Evolutionary conservation across 2,797 vertebrate genomes (phyloP), one percentile per base, ranked within the genome.

Genomic region (Coregonus suidteri): DNA sequence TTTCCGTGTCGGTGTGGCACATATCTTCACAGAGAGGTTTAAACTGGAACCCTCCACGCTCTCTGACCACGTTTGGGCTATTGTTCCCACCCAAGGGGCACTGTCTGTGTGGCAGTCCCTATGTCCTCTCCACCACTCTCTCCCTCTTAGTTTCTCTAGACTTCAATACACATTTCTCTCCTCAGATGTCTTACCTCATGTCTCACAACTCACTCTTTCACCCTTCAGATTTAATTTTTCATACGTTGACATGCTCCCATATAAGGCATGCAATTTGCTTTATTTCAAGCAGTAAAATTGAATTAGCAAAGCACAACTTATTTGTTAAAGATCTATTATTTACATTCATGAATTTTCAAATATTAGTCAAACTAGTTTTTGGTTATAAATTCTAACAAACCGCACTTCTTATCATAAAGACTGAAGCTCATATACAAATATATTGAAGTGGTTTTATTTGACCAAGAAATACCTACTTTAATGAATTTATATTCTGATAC

Each of bases 71-170:
- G 91, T 94, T 94, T 94, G 94, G 93, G 92, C 94, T 91, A 96
- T 96, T 96, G 95, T 97, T 95, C 95, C 88, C 93, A 92, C 91
- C 87, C 65, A 91, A 91, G 94, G 93, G 94, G 93, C 94, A 92
- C 91, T 93, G 94, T 25, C 25, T 25, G 25, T 25, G 25, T 25
- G 25, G 25, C 25, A 25, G 25, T 25, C 25, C 25, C 25, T 25
- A 25, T 25, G 25, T 25, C 25, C 25, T 25, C 6, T 62, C n/a
- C 16, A 35, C 25, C 6, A 3, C 35, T 47, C 15, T 66, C 56
- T 14, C 25, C n/a, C n/a, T 37, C 30, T 59, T 53, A 25, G 59
- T 56, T 31, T 54, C 13, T 35, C 6, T 34, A 52, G 51, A 15
- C 11, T 25, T 15, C 56, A 37, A 14, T 74, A 37, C 35, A 53